These are phyloP conservation scores for Clarias fuscus DNA, from an alignment of 2,797 vertebrate genomes.

Conservation along the genomic window DNA sequence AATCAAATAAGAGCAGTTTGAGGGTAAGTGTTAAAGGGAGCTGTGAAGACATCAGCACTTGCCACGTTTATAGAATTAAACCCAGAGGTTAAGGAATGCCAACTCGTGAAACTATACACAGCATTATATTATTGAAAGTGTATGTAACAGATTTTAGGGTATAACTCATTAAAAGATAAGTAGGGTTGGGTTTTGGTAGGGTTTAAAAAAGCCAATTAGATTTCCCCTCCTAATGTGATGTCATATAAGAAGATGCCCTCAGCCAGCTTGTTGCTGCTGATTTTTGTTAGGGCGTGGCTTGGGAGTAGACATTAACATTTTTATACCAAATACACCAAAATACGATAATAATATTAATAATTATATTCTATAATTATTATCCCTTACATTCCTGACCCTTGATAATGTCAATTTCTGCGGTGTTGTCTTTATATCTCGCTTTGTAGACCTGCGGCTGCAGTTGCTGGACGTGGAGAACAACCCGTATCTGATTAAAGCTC, in stretches of 20 bases:
- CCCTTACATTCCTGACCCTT: neutral
- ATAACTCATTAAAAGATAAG: neutral
- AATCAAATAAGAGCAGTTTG: neutral
- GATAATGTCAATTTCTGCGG: neutral
- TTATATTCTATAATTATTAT: neutral
- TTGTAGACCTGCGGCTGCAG: slow-evolving; percentile 88
- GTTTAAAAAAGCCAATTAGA: no score
- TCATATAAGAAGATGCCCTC: no score
- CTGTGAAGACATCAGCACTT: neutral
- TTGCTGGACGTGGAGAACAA: slow-evolving; percentile 95
- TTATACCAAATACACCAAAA: neutral
- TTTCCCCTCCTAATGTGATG: no score
- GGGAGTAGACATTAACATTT: no score
- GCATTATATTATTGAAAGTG: neutral
- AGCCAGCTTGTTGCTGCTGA: no score
- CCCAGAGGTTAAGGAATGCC: neutral
- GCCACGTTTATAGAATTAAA: neutral
- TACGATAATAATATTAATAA: neutral
- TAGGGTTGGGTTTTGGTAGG: neutral
- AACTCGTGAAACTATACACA: neutral
- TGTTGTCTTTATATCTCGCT: neutral
- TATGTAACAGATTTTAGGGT: neutral
- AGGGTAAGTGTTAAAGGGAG: neutral
- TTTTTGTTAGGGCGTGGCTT: no score
- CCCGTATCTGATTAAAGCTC: slow-evolving; percentile 94